A percentile compares a stretch with the other conserved stretches of the same genome.
Evolutionary conservation across 2,113 vertebrate genomes (phyloP).

Genomic region (Elaphurus davidianus): DNA sequence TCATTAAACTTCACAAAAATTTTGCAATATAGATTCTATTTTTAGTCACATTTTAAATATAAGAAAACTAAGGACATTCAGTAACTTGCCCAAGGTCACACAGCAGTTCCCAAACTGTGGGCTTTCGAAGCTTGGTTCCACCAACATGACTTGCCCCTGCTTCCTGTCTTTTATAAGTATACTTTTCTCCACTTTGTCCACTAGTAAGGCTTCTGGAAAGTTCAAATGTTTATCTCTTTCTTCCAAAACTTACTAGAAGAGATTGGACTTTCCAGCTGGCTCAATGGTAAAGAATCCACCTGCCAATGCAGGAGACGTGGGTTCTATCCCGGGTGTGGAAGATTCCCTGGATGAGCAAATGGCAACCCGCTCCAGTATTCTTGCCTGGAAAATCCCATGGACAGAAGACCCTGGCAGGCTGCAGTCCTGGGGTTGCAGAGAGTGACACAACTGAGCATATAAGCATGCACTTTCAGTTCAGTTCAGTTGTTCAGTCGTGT

Average conservation of each 20-base stretch:
- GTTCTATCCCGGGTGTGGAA: neutral
- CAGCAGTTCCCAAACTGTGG: neutral
- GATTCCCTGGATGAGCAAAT: neutral
- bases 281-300: neutral
- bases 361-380: neutral
- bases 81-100: neutral
- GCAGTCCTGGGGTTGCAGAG: neutral
- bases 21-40: neutral
- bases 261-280: neutral
- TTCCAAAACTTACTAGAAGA: neutral
- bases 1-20: neutral
- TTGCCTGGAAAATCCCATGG: neutral
- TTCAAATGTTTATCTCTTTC: neutral
- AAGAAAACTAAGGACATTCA: neutral
- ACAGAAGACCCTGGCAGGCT: neutral
- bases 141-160: neutral
- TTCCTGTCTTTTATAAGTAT: neutral
- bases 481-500: too few relatives aligned
- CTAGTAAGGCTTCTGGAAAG: neutral
- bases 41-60: neutral
- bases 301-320: rapidly evolving
- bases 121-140: neutral
- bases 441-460: neutral
- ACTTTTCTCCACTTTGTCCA: neutral
- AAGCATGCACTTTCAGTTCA: neutral